Evolutionary conservation across 1,140 invertebrate genomes (phyloP), one percentile per base, ranked within the genome.

Genomic region (Daktulosphaira vitifoliae): DNA sequence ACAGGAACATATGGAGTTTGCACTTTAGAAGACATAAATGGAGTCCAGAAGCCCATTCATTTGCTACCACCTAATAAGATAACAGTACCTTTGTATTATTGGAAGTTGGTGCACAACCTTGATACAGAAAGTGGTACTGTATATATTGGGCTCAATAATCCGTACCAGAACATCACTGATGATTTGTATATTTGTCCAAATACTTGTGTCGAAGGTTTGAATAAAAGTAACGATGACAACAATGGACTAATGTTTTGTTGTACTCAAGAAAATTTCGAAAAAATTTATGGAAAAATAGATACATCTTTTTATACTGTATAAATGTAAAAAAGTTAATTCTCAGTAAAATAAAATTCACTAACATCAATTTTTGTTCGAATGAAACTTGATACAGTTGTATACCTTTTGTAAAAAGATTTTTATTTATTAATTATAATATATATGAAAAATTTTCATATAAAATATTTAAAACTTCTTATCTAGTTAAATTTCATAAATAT

Each of bases 141-240:
- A 3, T 80, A 85, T 66, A 71, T 86, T 2, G 79, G 81, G 23
- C 74, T 84, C 16, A 86, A 86, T 71, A 84, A 87, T 73, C 82
- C 82, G 0, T 81, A 82, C 69, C 70, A 73, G 0, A 70, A 62
- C 26, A 51, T 62, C 23, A 42, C 42, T 42, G 42, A 62, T 16
- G 26, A 25, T 16, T 3, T 46, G 56, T 62, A 13, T 25, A 29
- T 62, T 29, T 62, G 56, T 16, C 11, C 11, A 4, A 48, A 48
- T 11, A 20, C 11, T 3, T 48, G 44, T 20, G 2, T 3, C 11
- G 44, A 18, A 6, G 44, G 44, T 3, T n/a, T n/a, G n/a, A 18
- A 48, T 11, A 4, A 20, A 9, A 13, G 23, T 1, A 11, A 33
- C 13, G 38, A 59, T 23, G 39, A 20, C 25, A 46, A 46, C 23